Conservation (phyloP, 1,140 invertebrate species). For the Musca domestica region DNA sequence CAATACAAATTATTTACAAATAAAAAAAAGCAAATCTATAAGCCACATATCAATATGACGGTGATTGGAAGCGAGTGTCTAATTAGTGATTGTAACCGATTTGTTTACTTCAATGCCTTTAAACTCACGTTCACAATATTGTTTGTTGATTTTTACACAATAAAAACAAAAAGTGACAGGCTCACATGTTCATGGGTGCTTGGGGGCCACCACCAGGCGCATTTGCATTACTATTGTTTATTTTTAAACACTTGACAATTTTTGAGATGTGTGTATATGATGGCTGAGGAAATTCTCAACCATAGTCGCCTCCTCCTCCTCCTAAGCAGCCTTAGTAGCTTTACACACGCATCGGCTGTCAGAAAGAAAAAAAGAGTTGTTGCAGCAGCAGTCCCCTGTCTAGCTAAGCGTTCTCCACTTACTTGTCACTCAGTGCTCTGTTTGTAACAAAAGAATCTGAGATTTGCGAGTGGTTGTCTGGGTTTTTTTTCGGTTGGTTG, state of each 20-base stretch:
- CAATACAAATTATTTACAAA: slow-evolving; percentile 1
- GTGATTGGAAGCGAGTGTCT: no score
- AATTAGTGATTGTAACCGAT: neutral
- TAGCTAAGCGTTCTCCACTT: no score
- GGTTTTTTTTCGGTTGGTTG: no score
- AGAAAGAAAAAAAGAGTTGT: neutral
- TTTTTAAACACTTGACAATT: slow-evolving; percentile 2
- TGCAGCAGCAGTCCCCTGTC: neutral
- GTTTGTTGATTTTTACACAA: no score
- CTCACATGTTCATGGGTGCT: neutral
- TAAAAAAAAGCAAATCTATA: neutral
- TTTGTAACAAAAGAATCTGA: neutral
- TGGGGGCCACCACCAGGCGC: no score
- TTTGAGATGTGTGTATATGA: no score
- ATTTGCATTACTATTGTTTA: slow-evolving; percentile 15
- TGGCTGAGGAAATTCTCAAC: no score
- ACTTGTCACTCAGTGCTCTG: no score
- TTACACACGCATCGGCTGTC: no score
- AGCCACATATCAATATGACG: no score
- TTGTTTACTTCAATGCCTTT: slow-evolving; percentile 20
- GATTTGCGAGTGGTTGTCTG: slow-evolving; percentile 3
- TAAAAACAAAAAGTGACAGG: neutral
- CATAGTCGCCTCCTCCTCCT: neutral
- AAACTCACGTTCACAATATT: slow-evolving; percentile 7
- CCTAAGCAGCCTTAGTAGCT: neutral